Conservation (phyloP, 2,888 invertebrate species). For the Deladenus siricidicola region DNA sequence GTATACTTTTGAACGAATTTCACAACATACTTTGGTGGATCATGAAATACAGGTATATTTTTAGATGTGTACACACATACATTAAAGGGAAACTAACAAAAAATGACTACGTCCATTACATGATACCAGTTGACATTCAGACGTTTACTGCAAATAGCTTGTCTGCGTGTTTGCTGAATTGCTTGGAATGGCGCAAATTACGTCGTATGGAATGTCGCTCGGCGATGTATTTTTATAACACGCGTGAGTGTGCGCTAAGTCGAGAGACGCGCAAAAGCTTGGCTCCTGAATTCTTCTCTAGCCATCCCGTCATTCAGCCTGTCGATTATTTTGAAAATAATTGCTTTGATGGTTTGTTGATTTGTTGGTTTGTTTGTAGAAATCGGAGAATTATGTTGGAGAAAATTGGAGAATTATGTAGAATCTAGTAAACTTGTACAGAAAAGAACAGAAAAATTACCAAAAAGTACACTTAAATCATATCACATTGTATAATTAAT, state of each 20-base stretch:
- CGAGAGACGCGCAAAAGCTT: slow-evolving; percentile 30
- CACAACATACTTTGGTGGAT: slow-evolving; percentile 46
- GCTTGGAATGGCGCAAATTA: slow-evolving; percentile 32
- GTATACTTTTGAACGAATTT: slow-evolving; percentile 47
- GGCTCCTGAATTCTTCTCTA: slow-evolving; percentile 38
- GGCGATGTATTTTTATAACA: slow-evolving; percentile 51
- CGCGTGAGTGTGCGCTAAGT: slow-evolving; percentile 51
- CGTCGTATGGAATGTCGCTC: slow-evolving; percentile 32
- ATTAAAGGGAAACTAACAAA: no score
- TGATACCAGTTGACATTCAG: no score
- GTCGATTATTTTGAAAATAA: slow-evolving; percentile 53
- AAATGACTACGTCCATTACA: no score
- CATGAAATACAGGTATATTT: slow-evolving; percentile 44
- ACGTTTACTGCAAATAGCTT: slow-evolving; percentile 27
- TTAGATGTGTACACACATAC: no score
- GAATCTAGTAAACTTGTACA: no score
- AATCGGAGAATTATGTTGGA: neutral
- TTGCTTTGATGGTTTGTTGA: slow-evolving; percentile 46
- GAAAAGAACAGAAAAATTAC: no score
- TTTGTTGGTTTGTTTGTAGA: neutral
- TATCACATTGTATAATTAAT: no score
- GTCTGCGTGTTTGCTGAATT: slow-evolving; percentile 45
- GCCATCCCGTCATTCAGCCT: slow-evolving; percentile 32
- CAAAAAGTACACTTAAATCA: no score
- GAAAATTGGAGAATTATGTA: no score